Evolutionary conservation across 1,140 invertebrate species (phyloP), one percentile per base, ranked within the genome.

Genomic region (Drosophila ambigua): DNA sequence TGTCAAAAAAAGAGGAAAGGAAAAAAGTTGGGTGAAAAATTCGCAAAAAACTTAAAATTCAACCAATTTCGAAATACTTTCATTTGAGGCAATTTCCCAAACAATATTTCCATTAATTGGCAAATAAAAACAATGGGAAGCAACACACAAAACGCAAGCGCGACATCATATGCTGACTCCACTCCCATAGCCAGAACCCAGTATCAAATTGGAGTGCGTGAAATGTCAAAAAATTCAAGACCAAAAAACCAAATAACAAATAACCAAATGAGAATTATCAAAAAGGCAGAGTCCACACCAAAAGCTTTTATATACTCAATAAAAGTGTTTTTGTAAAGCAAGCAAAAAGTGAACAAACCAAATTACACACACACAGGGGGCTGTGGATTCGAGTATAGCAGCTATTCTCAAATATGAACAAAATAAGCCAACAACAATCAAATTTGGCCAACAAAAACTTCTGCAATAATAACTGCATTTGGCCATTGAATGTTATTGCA

Each of bases 401-500:
- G 35, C 35, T 39, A 39, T 39, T 13, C 35, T 39, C 35, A 0
- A 39, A 43, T 35, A 58, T 31, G 64, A 24, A 57, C 49, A 54
- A 50, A 69, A 69, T 68, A 69, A 79, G 49, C 49, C 66, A 72
- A 77, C 57, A 77, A 67, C 58, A 74, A 73, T 72, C 58, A 61
- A 55, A 76, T 51, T 73, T 53, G 60, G 52, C 52, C 71, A 74
- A 66, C 60, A 76, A 57, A 68, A 77, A 69, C 61, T 80, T 71
- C 23, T 48, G 50, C 67, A 73, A 84, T 84, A 84, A 84, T 84
- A 84, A 84, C 81, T 77, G 77, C 64, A 84, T 82, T 78, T 78
- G 75, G 43, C 79, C 79, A 82, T 85, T 84, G 81, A 84, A 80
- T 84, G 76, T 84, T 84, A 84, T 84, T 84, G 80, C 81, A 85